Percentiles rank a stretch among this genome's conserved stretches.
phyloP scores from a whole-genome alignment of 2,113 vertebrate species.

The Rhinopomastus cyanomelas region DNA sequence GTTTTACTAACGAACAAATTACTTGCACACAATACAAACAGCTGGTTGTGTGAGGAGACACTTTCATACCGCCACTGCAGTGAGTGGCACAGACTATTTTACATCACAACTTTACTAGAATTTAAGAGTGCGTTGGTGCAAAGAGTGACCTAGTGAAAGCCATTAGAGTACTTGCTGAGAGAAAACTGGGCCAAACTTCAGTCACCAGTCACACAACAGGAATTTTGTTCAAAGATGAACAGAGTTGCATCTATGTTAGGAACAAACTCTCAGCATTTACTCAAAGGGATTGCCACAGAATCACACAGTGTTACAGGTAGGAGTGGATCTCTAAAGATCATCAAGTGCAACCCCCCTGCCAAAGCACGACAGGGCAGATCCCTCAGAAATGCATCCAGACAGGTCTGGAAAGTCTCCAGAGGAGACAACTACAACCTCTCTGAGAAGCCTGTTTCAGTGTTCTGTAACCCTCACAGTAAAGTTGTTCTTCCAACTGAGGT shows the following conservation, averaged over 20 bases:
- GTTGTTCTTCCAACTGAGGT: too few relatives aligned
- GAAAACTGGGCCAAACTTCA: not conserved
- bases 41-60: not conserved
- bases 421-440: not conserved
- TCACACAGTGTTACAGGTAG: too few relatives aligned
- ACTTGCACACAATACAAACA: not conserved
- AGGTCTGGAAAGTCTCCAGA: too few relatives aligned
- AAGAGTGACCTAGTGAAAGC: not conserved
- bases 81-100: not conserved
- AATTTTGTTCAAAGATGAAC: not conserved
- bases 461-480: too few relatives aligned
- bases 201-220: not conserved
- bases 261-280: not conserved
- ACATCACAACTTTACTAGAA: not conserved
- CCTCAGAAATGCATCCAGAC: too few relatives aligned
- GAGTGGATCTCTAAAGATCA: too few relatives aligned
- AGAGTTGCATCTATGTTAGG: accelerated
- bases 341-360: too few relatives aligned
- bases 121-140: not conserved
- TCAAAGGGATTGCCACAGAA: not conserved
- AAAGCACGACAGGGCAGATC: too few relatives aligned
- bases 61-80: not conserved
- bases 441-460: too few relatives aligned
- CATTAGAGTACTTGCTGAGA: not conserved
- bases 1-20: too few relatives aligned